Evolutionary conservation across 2,888 invertebrate genomes (phyloP), one percentile per base, ranked within the genome.

Genomic region (Aleiodes alternator): DNA sequence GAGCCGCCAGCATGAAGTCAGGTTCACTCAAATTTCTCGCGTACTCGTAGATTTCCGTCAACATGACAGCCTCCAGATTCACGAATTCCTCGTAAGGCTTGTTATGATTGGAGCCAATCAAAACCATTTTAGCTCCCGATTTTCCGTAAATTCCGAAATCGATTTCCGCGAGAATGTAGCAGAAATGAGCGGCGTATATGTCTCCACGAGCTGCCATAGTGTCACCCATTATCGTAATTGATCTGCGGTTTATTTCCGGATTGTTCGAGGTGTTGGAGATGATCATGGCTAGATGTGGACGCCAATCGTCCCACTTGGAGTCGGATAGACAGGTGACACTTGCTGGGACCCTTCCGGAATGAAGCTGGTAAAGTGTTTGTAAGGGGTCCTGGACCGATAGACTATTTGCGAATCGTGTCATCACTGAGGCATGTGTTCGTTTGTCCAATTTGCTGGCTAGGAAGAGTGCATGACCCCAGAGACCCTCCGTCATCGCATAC

Each of bases 401-500:
- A 77, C 96, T 94, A 87, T 95, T 95, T 72, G 97, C 94, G 91
- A 98, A 98, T 86, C 97, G 94, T 86, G 96, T 95, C 92, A 96
- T 93, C 11, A 97, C 97, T 82, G 93, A 94, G 1, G 95, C 96
- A 85, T 98, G 95, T 11, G 95, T 94, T 81, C 97, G 93, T 81
- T 95, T 93, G 90, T 96, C 97, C 91, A 96, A 92, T 91, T 96
- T 96, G 79, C 95, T 95, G 72, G 97, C 95, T 87, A 98, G 92
- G 90, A 96, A 95, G 84, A 98, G 91, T 73, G 98, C 98, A 91
- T 98, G 98, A 0, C 97, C 98, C 98, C 98, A 98, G 78, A 97
- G 92, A 81, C 94, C 93, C 87, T 94, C 92, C 82, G 93, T 94
- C 93, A 98, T 96, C 53, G 98, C 98, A 93, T 95, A 97, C 89